phyloP scores from a whole-genome alignment of 2,797 vertebrate species.

The Numenius phaeopus region DNA sequence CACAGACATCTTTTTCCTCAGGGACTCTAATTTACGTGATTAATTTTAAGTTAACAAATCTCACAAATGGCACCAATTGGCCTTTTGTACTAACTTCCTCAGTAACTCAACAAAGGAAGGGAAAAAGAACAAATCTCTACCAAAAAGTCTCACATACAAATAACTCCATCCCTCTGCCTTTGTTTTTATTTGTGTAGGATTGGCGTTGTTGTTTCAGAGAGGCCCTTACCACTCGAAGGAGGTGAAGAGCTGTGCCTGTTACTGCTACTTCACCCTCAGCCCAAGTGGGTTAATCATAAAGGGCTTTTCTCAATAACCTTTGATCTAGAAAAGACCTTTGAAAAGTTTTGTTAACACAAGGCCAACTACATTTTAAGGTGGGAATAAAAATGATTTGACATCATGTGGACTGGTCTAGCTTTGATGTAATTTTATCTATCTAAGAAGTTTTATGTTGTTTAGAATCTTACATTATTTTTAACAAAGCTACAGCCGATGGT shows the following conservation, averaged over 20 bases:
- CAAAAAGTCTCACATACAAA: background rate
- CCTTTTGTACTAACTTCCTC: background rate
- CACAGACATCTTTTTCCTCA: background rate
- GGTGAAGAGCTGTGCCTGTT: background rate
- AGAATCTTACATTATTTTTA: background rate
- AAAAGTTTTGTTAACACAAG: background rate
- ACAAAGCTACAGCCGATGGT: background rate
- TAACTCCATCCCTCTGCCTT: background rate
- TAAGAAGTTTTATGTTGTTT: background rate
- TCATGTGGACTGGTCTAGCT: rapidly evolving
- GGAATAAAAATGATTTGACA: background rate
- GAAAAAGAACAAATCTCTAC: background rate
- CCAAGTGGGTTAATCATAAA: background rate
- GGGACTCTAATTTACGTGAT: background rate
- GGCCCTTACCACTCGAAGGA: background rate
- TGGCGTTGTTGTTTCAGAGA: background rate
- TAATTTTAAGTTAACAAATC: background rate
- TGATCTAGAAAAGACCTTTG: background rate
- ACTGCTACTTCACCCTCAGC: background rate
- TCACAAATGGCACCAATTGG: background rate
- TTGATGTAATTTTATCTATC: background rate
- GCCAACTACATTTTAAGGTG: background rate
- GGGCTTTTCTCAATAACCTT: background rate
- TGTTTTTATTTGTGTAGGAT: background rate
- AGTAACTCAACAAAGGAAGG: background rate